These are phyloP conservation scores for Cladopsammia gracilis DNA, from an alignment of 64 coral and sea anemone genomes.

Conservation along the genomic window DNA sequence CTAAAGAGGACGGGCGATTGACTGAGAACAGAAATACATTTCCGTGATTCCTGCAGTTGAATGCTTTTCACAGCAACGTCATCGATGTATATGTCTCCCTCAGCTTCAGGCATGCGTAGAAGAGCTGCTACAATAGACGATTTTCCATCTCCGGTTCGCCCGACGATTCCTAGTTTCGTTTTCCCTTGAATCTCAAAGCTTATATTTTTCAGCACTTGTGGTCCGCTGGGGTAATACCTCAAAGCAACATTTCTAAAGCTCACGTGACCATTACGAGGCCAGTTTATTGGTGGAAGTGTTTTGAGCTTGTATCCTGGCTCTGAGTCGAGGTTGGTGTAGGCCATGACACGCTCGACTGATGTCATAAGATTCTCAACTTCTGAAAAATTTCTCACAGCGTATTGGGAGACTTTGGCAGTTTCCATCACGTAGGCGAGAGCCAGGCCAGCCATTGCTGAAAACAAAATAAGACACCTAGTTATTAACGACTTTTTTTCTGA, in stretches of 20 bases:
- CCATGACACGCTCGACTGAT: conserved; percentile 23
- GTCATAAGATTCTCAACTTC: conserved; percentile 40
- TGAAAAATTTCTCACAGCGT: neutral
- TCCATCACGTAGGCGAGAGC: neutral
- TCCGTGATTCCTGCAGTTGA: conserved; percentile 20
- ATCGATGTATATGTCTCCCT: conserved; percentile 61
- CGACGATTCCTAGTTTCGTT: conserved; percentile 13
- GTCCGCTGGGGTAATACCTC: conserved; percentile 34
- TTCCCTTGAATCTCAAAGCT: conserved; percentile 7
- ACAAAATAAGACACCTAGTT: neutral
- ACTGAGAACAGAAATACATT: conserved; percentile 42
- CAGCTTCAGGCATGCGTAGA: conserved; percentile 61
- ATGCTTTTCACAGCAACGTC: conserved; percentile 15
- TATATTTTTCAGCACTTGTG: conserved; percentile 25
- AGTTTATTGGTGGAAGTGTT: conserved; percentile 22
- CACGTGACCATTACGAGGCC: conserved; percentile 26
- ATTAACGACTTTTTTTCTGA: neutral
- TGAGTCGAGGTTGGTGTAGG: conserved; percentile 23
- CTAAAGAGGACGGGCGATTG: conserved; percentile 65
- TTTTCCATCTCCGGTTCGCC: conserved; percentile 44
- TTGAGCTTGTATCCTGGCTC: conserved; percentile 30
- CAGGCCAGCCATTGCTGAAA: neutral
- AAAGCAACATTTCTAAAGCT: conserved; percentile 13
- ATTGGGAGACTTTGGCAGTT: neutral
- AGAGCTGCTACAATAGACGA: conserved; percentile 68